Evolutionary conservation across 2,113 vertebrate genomes (phyloP).

Genomic region (Chaenocephalus aceratus): DNA sequence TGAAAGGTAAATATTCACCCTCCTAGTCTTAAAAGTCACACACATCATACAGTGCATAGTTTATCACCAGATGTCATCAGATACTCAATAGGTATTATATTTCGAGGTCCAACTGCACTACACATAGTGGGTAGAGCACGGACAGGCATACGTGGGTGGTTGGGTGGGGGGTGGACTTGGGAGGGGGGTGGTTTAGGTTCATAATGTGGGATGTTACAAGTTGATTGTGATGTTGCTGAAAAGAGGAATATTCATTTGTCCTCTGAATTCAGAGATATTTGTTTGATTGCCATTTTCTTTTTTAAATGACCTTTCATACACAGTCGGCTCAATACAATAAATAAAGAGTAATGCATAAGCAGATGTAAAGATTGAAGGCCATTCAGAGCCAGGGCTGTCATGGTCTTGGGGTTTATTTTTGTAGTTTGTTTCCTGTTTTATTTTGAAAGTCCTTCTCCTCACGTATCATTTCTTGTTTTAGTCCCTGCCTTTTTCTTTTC

Average conservation of each 20-base stretch:
- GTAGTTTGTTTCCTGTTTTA: no score
- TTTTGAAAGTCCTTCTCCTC: no score
- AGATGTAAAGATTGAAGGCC: neutral
- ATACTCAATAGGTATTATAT: neutral
- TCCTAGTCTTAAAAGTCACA: conserved; percentile 9
- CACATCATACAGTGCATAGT: conserved; percentile 15
- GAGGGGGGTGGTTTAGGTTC: conserved; percentile 17
- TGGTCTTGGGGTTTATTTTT: no score
- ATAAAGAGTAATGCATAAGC: neutral
- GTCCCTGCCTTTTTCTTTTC: no score
- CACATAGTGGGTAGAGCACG: conserved; percentile 71
- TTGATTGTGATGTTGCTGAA: neutral
- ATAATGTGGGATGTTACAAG: conserved; percentile 54
- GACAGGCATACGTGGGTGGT: conserved; percentile 80
- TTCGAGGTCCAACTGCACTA: conserved; percentile 52
- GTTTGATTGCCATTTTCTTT: conserved; percentile 21
- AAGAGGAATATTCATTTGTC: conserved; percentile 48
- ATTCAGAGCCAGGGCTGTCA: neutral
- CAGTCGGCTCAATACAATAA: neutral
- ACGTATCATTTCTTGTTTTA: no score
- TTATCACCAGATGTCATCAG: neutral
- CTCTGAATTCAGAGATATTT: conserved; percentile 53
- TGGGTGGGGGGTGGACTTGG: conserved; percentile 49
- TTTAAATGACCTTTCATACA: conserved; percentile 23
- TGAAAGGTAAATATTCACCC: conserved; percentile 27